Conservation (phyloP, 2,888 invertebrate species). For the Dusona sp. region DNA sequence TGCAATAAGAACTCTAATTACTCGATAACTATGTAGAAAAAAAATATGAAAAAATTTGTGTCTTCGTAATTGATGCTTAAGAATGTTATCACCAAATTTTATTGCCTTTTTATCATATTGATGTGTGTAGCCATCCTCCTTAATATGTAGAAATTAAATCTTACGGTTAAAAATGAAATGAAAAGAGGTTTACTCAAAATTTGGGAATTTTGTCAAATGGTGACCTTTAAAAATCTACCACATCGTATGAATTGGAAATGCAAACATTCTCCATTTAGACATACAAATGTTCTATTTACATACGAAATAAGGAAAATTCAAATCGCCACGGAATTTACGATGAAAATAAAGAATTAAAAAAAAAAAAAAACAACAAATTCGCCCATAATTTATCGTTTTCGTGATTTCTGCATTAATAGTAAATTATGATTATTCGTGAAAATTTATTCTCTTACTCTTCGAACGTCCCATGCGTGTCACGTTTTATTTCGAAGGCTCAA, state of each 20-base stretch:
- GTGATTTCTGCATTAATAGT: not conserved
- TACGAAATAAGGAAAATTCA: not conserved
- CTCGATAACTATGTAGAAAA: too few species aligned
- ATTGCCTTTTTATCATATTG: too few species aligned
- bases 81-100: too few species aligned
- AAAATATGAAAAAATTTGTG: too few species aligned
- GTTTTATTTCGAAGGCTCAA: slow-evolving; percentile 1
- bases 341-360: too few species aligned
- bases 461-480: not conserved
- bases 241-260: not conserved
- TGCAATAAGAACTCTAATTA: too few species aligned
- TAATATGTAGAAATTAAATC: not conserved
- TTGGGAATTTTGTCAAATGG: not conserved
- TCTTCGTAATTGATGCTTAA: too few species aligned
- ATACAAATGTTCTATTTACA: not conserved
- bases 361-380: not conserved
- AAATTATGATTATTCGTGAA: not conserved
- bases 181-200: not conserved
- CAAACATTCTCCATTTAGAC: not conserved
- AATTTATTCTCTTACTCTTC: not conserved
- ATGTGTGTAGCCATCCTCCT: too few species aligned
- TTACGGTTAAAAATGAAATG: not conserved
- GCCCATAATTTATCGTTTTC: not conserved
- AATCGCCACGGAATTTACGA: not conserved
- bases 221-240: not conserved